phyloP scores from a whole-genome alignment of 2,888 invertebrate genomes.

The Diarsia brunnea region DNA sequence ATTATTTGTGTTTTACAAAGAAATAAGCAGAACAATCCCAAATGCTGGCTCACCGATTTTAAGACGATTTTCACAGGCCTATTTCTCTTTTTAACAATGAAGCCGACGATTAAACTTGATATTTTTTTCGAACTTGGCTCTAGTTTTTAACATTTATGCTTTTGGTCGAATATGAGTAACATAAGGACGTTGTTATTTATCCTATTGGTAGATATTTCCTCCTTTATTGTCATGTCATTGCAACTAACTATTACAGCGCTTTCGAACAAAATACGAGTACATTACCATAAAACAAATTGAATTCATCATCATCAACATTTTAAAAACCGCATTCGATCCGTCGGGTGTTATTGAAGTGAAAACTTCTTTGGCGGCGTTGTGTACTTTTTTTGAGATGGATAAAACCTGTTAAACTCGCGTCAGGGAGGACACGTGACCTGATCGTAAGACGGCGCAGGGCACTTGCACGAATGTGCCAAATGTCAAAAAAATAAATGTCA shows the following conservation, averaged over 20 bases:
- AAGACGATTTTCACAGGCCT: neutral
- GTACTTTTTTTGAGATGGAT: too few relatives aligned
- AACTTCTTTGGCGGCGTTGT: too few relatives aligned
- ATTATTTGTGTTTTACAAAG: neutral
- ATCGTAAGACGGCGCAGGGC: too few relatives aligned
- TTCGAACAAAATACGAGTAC: neutral
- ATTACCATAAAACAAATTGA: too few relatives aligned
- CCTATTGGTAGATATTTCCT: slow-evolving; percentile 12
- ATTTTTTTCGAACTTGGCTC: slow-evolving; percentile 10
- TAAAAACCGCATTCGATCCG: too few relatives aligned
- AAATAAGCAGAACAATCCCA: neutral
- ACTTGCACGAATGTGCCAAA: too few relatives aligned
- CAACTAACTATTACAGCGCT: neutral
- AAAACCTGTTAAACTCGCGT: too few relatives aligned
- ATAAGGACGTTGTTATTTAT: neutral
- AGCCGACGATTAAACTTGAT: neutral
- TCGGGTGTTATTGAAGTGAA: too few relatives aligned
- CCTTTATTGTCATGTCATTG: neutral
- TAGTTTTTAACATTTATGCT: neutral
- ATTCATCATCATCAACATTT: too few relatives aligned
- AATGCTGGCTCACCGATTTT: neutral
- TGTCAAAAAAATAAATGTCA: too few relatives aligned
- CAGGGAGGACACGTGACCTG: too few relatives aligned
- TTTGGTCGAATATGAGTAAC: neutral
- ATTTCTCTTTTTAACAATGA: neutral